These are phyloP conservation scores for Galaxea fascicularis DNA, from an alignment of 92 coral and sea anemone species.

Conservation along the genomic window DNA sequence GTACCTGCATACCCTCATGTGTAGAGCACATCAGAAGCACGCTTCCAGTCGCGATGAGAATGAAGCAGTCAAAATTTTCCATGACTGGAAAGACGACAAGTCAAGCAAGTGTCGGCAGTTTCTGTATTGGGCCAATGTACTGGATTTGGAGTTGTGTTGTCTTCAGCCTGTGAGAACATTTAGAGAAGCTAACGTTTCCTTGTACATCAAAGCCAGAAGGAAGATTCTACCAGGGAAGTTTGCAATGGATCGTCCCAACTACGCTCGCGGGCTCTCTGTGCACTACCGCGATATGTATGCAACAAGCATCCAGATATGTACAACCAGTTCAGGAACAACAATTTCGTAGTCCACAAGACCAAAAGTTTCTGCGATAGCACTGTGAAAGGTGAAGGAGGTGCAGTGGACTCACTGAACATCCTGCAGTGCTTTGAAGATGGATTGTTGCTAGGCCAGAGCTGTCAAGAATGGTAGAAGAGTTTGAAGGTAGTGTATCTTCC, in stretches of 20 bases:
- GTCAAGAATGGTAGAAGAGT: conserved; percentile 62
- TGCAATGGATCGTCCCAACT: conserved; percentile 55
- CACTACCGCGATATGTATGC: conserved; percentile 61
- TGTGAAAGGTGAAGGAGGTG: conserved; percentile 76
- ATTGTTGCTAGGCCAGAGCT: conserved; percentile 66
- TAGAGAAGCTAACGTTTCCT: conserved; percentile 40
- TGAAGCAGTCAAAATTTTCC: conserved; percentile 20
- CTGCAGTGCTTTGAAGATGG: conserved; percentile 68
- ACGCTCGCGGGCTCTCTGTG: conserved; percentile 48
- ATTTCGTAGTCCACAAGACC: conserved; percentile 55
- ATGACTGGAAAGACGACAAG: conserved; percentile 50
- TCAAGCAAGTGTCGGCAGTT: conserved; percentile 43
- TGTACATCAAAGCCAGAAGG: conserved; percentile 32
- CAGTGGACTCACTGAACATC: conserved; percentile 71
- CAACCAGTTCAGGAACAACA: conserved; percentile 32
- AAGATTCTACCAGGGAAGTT: conserved; percentile 58
- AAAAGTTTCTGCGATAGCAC: conserved; percentile 52
- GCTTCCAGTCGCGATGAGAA: conserved; percentile 11
- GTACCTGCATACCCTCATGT: conserved; percentile 36
- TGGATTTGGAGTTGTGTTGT: conserved; percentile 36
- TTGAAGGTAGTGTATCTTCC: conserved; percentile 37
- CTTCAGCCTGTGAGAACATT: conserved; percentile 47
- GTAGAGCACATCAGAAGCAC: conserved; percentile 23
- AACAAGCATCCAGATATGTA: conserved; percentile 43
- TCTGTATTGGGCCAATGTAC: conserved; percentile 32